Conservation (phyloP, 2,113 vertebrate species). For the Arenaria interpres region DNA sequence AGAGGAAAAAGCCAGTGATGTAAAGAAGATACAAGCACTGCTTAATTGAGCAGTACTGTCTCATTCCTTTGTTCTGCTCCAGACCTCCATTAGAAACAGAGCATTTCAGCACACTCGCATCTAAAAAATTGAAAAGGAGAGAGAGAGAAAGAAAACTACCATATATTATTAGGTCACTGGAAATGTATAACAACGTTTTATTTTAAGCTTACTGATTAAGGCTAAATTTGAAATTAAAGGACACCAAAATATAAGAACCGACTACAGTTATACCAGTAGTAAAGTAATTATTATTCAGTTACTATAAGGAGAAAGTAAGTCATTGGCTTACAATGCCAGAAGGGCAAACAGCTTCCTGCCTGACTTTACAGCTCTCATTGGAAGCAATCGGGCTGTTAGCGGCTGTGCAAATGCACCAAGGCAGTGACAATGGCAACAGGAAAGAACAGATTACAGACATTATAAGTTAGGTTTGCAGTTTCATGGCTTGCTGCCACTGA, state of each 20-base stretch:
- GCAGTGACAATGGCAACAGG: neutral
- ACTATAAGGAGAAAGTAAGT: neutral
- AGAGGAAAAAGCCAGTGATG: neutral
- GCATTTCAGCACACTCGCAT: neutral
- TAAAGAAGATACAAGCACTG: neutral
- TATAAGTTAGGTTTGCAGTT: neutral
- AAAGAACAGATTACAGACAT: neutral
- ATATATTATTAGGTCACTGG: neutral
- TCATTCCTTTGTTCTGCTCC: neutral
- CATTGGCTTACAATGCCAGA: neutral
- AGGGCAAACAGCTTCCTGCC: neutral
- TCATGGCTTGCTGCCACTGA: fast-evolving
- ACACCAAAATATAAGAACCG: neutral
- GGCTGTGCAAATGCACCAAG: neutral
- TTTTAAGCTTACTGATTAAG: neutral
- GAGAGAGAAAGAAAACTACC: neutral
- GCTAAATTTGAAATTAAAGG: neutral
- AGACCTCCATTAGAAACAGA: neutral
- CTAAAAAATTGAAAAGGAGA: neutral
- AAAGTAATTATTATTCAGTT: neutral
- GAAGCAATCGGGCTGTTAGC: fast-evolving
- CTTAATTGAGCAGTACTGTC: neutral
- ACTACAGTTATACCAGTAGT: neutral
- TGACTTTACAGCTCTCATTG: neutral
- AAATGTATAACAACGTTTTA: neutral